Evolutionary conservation across 2,888 invertebrate species (phyloP), one percentile per base, ranked within the genome.

Genomic region (Rotaria macrura): DNA sequence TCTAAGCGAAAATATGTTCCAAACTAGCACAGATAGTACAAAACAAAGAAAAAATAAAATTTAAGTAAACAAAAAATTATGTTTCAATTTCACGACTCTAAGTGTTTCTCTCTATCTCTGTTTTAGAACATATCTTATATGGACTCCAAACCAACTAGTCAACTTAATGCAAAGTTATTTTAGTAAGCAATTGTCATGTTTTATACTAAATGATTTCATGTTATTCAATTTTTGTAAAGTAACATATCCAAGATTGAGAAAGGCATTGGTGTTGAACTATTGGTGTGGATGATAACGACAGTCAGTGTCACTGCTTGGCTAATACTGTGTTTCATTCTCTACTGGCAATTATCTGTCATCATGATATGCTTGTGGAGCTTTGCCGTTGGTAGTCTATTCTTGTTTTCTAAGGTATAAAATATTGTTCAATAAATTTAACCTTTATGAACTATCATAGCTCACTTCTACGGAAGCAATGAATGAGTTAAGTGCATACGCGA

Each of bases 401-500:
- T 57, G 6, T 57, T 57, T 57, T 25, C 55, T n/a, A 25, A n/a
- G n/a, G 55, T 57, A 57, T 57, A n/a, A 57, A n/a, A 10, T 52
- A 17, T 52, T 2, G 12, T 52, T 20, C 2, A 17, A 52, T 52
- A 3, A 20, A 20, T 52, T 20, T 4, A 52, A 20, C 5, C 4
- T 52, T 2, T 52, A 17, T 52, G 12, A 52, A 52, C 25, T 20
- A 6, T 20, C 7, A 83, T 23, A 85, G 85, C 74, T 85, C 40
- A 65, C 40, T 14, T 12, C 55, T 52, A 83, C 40, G 65, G 49
- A 83, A 38, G 84, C 85, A 40, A 54, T n/a, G 23, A 85, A 85
- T n/a, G 86, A 86, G 40, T 38, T 86, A 43, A 84, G 38, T 29
- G 40, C 86, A 29, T 86, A 86, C 57, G 49, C 84, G 29, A 84